A percentile compares a stretch with the other conserved stretches of the same genome.
These are phyloP conservation scores for Apostichopus parvimensis DNA, from an alignment of 35 echinoderm and acorn worm species.

Conservation along the genomic window DNA sequence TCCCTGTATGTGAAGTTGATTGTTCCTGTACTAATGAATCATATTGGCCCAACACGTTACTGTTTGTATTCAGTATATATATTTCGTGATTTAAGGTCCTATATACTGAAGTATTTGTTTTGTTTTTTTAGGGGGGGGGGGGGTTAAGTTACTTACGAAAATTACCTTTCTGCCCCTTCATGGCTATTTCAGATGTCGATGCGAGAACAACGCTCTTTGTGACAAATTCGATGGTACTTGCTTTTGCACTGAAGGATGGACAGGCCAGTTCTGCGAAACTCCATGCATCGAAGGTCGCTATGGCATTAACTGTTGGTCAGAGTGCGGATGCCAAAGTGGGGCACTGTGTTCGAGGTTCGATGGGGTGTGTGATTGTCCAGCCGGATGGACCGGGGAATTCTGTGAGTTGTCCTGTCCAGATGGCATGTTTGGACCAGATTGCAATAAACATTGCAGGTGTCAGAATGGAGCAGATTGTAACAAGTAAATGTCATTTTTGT, in stretches of 20 bases:
- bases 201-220: slow-evolving; percentile 57
- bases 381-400: slow-evolving; percentile 66
- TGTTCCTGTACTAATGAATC: no score
- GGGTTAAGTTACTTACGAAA: no score
- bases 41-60: no score
- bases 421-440: slow-evolving; percentile 44
- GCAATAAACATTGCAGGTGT: slow-evolving; percentile 55
- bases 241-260: slow-evolving; percentile 70
- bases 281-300: slow-evolving; percentile 48
- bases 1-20: no score
- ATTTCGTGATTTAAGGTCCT: no score
- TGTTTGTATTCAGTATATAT: no score
- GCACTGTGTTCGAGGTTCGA: slow-evolving; percentile 63
- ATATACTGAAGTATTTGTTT: no score
- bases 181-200: slow-evolving; percentile 59
- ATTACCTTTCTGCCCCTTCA: neutral
- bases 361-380: slow-evolving; percentile 72
- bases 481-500: neutral
- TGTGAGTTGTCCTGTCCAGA: slow-evolving; percentile 45
- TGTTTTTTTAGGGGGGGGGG: no score
- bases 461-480: slow-evolving; percentile 54
- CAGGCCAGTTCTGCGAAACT: slow-evolving; percentile 52
- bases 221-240: slow-evolving; percentile 60
- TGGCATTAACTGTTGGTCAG: slow-evolving; percentile 43
- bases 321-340: slow-evolving; percentile 71